Base-by-base conservation (phyloP, 2,888 invertebrate species). In the Caenorhabditis becei region DNA sequence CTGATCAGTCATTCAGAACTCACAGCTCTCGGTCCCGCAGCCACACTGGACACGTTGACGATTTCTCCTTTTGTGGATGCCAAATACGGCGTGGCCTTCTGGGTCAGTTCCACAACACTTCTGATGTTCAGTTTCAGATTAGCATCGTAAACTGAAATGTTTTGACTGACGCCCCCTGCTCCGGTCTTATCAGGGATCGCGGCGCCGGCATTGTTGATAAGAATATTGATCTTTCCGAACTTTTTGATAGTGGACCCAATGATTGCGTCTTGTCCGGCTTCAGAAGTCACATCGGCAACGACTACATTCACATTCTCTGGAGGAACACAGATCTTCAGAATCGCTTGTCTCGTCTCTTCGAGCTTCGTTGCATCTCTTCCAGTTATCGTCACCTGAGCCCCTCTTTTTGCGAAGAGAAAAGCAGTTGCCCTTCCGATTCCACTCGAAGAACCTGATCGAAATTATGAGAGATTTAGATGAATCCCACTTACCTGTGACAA, bases 41-140 rank as follows among this genome's bases (percentile, higher is more conserved):
- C 75, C 8, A 80, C 71, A 26, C 67, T 72, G 18, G 77, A 77
- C 1, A 80, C 58, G 56, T 78, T 83, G n/a, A 83, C 61, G n/a
- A 83, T 69, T 56, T 80, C 83, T 66, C 83, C 83, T 53, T 80
- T 77, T 0, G 77, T 61, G 8, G 65, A 35, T 0, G 63, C 53
- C 53, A 83, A 66, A 77, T 83, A 62, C 20, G 83, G 79, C 2
- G 65, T 47, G 8, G 67, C 83, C 32, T 80, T 62, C 5, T 77
- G 35, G 0, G 74, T 78, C 35, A 82, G 24, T 23, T 66, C 78
- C 2, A 82, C 37, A 0, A 67, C 78, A 14, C 71, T 69, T 66
- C 41, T 16, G 24, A 66, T 24, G 37, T 66, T 66, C 16, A 66
- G 24, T 3, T 66, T 32, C 18, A 66, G 24, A 37, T 23, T 66